Evolutionary conservation across 2,888 invertebrate species (phyloP).

Genomic region (Oscheius onirici): DNA sequence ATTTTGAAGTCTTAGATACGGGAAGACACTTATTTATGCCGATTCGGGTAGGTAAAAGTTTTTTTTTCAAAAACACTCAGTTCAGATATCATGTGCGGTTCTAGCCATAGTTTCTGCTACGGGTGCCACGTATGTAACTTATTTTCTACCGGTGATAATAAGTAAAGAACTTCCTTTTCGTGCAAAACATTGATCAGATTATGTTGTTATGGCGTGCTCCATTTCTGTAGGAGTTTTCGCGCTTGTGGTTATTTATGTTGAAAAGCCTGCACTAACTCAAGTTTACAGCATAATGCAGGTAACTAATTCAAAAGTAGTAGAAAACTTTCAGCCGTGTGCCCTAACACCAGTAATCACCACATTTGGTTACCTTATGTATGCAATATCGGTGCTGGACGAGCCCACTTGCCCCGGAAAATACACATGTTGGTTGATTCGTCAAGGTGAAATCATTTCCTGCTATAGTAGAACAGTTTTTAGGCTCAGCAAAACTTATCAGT

Average conservation of each 20-base stretch:
- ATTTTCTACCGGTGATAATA: neutral
- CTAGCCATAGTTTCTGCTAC: neutral
- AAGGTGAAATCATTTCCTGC: no score
- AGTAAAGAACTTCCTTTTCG: neutral
- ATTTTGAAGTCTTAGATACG: neutral
- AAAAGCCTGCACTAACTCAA: neutral
- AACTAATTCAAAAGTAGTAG: neutral
- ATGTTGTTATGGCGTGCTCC: neutral
- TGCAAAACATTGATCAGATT: neutral
- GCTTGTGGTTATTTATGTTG: neutral
- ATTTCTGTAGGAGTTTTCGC: neutral
- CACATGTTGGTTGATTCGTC: no score
- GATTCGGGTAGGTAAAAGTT: neutral
- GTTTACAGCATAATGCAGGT: constrained; percentile 11
- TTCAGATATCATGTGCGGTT: neutral
- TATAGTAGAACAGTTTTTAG: no score
- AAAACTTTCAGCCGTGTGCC: neutral
- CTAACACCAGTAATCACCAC: neutral
- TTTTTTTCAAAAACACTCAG: no score
- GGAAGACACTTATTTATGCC: neutral
- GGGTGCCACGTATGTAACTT: neutral
- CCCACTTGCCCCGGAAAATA: no score
- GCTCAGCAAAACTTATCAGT: no score
- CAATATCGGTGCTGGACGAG: no score
- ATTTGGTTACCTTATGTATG: neutral